Evolutionary conservation across 2,113 vertebrate genomes (phyloP).

Genomic region (Clarias macrocephalus): DNA sequence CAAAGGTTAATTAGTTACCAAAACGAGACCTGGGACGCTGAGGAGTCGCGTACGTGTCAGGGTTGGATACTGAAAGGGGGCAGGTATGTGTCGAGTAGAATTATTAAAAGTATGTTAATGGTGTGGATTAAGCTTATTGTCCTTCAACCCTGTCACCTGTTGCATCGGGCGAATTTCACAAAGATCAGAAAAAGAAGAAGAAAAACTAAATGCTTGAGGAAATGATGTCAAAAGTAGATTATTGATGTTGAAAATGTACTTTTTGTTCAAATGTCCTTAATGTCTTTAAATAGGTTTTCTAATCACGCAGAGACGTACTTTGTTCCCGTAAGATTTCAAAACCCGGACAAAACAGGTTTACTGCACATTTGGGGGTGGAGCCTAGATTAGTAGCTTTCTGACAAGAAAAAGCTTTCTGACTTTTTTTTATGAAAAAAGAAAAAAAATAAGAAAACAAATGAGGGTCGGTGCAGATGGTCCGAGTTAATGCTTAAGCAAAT

Average conservation of each 20-base stretch:
- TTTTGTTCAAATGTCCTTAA: not conserved
- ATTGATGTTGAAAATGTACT: not conserved
- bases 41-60: not conserved
- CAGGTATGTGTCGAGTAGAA: not conserved
- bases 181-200: not conserved
- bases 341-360: not conserved
- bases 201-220: not conserved
- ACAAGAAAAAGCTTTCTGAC: too few relatives aligned
- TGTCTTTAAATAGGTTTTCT: not conserved
- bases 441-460: too few relatives aligned
- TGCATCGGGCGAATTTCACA: not conserved
- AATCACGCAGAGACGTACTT: not conserved
- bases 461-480: not conserved
- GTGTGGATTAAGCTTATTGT: not conserved
- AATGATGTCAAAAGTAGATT: not conserved
- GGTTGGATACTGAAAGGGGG: conserved; percentile 3
- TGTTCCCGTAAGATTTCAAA: not conserved
- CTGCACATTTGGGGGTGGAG: not conserved
- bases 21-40: not conserved
- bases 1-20: conserved; percentile 47
- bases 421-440: too few relatives aligned
- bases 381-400: not conserved
- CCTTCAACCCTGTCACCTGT: not conserved
- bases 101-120: not conserved
- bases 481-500: not conserved